phyloP scores from a whole-genome alignment of 2,888 invertebrate genomes.

The Neelides folsomi region DNA sequence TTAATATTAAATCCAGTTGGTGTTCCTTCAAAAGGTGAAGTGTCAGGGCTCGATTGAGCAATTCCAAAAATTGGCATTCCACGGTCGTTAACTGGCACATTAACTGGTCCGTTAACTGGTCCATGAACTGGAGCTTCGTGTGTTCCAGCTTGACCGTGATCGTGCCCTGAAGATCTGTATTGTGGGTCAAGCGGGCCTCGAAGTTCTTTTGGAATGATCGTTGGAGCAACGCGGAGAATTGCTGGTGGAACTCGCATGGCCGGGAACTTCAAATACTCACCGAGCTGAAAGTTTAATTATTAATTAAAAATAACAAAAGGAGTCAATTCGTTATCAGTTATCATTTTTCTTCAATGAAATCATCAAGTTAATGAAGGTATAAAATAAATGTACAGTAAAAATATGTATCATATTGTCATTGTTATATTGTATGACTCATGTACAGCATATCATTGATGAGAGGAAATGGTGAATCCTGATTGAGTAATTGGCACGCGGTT shows the following conservation, averaged over 20 bases:
- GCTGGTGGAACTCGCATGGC: constrained; percentile 21
- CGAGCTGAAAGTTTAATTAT: constrained; percentile 12
- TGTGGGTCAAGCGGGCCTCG: constrained; percentile 17
- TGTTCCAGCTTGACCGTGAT: too few species aligned
- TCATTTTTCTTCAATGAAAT: not conserved
- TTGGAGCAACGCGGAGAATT: constrained; percentile 18
- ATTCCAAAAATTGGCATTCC: too few species aligned
- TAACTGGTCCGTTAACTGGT: constrained; percentile 4
- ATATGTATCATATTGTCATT: too few species aligned
- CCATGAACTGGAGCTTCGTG: too few species aligned
- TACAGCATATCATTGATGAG: too few species aligned
- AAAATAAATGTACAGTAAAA: too few species aligned
- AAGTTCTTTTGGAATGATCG: constrained; percentile 21
- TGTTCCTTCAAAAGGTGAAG: too few species aligned
- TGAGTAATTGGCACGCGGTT: too few species aligned
- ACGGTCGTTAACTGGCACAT: constrained; percentile 3
- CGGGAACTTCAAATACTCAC: constrained; percentile 25
- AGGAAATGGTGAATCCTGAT: too few species aligned
- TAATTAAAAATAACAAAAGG: not conserved
- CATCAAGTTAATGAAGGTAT: not conserved
- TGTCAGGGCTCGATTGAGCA: too few species aligned
- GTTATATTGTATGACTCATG: too few species aligned
- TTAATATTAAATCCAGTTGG: too few species aligned
- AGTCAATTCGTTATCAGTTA: not conserved
- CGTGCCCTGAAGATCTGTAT: constrained; percentile 10